Evolutionary conservation across 2,797 vertebrate species (phyloP), one percentile per base, ranked within the genome.

Genomic region (Manis javanica): DNA sequence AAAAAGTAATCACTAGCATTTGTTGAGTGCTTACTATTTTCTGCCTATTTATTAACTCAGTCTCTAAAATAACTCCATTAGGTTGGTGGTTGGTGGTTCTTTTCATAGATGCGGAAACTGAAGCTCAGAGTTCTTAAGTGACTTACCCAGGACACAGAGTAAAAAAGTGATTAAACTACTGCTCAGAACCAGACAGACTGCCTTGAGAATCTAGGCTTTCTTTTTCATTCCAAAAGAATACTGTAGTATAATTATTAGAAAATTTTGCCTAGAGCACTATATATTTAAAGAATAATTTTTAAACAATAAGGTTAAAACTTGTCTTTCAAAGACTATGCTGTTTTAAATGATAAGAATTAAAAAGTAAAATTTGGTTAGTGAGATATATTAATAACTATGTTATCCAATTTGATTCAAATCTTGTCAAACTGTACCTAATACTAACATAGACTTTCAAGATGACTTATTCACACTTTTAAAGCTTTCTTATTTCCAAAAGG

Each of bases 321-420:
- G 9, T 8, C 5, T 81, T 84, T 64, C 21, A 53, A 85, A 85
- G 3, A 5, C 14, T 66, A 34, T 78, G 14, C 8, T 77, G 1
- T 68, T 49, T 86, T 92, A 95, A 95, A 68, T 53, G 69, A 83
- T 66, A 7, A 57, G 86, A 91, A 71, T 12, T 31, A n/a, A 85
- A 89, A 69, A 31, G 6, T 55, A 15, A 91, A 72, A 53, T 61
- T 90, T 51, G 3, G 7, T 69, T 77, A 53, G 11, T 72, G 49
- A 90, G 7, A n/a, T 71, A 66, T 42, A 16, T 91, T 90, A 66
- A 55, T 78, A 82, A 26, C 18, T 55, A 39, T 78, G 8, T 3
- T 42, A 42, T 14, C 2, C 23, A 46, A 13, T 96, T 66, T 83
- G 21, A 78, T 66, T 89, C 86, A 23, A 94, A 72, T 46, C 15